A percentile compares a stretch with the other conserved stretches of the same genome.
Evolutionary conservation across 2,888 invertebrate genomes (phyloP).

Genomic region (Cyclophora albipunctata): DNA sequence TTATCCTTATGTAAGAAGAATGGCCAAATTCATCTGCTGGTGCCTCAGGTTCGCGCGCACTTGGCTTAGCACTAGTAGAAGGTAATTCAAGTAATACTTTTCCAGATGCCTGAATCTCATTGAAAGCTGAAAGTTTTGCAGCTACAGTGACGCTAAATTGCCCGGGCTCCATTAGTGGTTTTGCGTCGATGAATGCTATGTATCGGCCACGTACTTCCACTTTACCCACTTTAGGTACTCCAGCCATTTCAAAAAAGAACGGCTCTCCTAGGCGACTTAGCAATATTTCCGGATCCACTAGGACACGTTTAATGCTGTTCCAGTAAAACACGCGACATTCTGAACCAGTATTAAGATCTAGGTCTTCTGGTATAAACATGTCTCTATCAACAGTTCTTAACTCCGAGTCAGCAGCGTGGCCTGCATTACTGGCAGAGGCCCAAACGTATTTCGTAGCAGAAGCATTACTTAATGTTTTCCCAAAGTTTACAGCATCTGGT

Average conservation of each 20-base stretch:
- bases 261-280: slow-evolving; percentile 33
- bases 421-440: slow-evolving; percentile 43
- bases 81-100: slow-evolving; percentile 48
- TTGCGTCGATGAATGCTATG: slow-evolving; percentile 52
- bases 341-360: slow-evolving; percentile 23
- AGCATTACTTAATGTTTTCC: slow-evolving; percentile 41
- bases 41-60: slow-evolving; percentile 37
- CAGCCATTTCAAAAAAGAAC: slow-evolving; percentile 58
- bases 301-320: slow-evolving; percentile 56
- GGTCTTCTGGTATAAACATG: slow-evolving; percentile 41
- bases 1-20: slow-evolving; percentile 40
- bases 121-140: slow-evolving; percentile 39
- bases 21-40: slow-evolving; percentile 45
- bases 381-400: slow-evolving; percentile 42
- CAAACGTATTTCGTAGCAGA: slow-evolving; percentile 46
- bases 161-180: slow-evolving; percentile 48
- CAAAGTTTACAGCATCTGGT: slow-evolving; percentile 39
- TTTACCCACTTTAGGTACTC: slow-evolving; percentile 52
- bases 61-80: slow-evolving; percentile 49
- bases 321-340: slow-evolving; percentile 49
- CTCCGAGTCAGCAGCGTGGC: slow-evolving; percentile 40
- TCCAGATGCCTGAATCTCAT: slow-evolving; percentile 38
- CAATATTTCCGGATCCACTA: slow-evolving; percentile 42
- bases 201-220: slow-evolving; percentile 52
- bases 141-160: slow-evolving; percentile 44